Conservation (phyloP, 2,113 vertebrate species). For the Nerophis ophidion region DNA sequence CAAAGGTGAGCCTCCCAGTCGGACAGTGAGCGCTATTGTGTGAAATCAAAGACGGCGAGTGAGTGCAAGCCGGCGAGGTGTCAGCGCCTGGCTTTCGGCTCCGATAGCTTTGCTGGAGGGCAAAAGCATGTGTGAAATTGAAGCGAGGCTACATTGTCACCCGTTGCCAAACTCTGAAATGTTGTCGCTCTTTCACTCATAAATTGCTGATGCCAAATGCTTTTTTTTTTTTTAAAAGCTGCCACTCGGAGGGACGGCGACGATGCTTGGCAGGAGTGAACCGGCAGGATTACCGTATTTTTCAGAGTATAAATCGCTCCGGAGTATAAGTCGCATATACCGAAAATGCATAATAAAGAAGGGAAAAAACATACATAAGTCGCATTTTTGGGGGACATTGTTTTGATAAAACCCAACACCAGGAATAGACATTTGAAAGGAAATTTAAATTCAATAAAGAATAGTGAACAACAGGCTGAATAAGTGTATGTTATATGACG, state of each 20-base stretch:
- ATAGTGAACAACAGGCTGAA: too few relatives aligned
- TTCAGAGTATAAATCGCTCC: too few relatives aligned
- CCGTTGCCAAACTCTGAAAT: slow-evolving; percentile 11
- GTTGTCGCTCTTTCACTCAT: slow-evolving; percentile 2
- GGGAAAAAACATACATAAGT: too few relatives aligned
- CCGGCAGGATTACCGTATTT: neutral
- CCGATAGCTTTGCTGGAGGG: slow-evolving; percentile 18
- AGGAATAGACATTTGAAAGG: too few relatives aligned
- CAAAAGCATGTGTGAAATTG: slow-evolving; percentile 11
- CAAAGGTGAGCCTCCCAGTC: slow-evolving; percentile 15
- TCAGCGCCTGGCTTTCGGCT: slow-evolving; percentile 5
- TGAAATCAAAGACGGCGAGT: slow-evolving; percentile 18
- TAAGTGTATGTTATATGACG: too few relatives aligned
- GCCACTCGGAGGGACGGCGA: neutral
- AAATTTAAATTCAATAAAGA: too few relatives aligned
- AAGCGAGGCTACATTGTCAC: slow-evolving; percentile 8
- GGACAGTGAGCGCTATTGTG: slow-evolving; percentile 6
- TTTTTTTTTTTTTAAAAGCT: neutral
- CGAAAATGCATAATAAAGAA: too few relatives aligned
- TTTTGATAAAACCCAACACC: too few relatives aligned
- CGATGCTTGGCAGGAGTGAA: slow-evolving; percentile 15
- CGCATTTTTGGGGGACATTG: too few relatives aligned
- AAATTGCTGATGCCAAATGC: neutral
- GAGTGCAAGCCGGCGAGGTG: slow-evolving; percentile 5
- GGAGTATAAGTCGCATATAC: too few relatives aligned